A percentile compares a stretch with the other conserved stretches of the same genome.
These are phyloP conservation scores for Chymomyza fuscimana DNA, from an alignment of 2,888 invertebrate genomes.

Conservation along the genomic window DNA sequence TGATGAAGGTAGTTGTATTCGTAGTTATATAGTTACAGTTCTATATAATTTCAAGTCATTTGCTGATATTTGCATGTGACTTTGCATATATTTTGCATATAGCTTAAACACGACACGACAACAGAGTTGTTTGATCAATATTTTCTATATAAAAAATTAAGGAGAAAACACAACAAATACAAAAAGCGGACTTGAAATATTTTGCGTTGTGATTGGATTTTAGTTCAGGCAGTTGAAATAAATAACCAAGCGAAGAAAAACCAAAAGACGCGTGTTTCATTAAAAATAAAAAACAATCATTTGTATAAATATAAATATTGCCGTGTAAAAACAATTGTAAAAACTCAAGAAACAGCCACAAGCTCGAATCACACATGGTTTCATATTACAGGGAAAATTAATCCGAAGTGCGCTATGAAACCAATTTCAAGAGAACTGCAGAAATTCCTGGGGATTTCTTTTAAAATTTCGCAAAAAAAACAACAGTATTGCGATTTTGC, in stretches of 20 bases:
- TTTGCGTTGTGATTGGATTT: slow-evolving; percentile 51
- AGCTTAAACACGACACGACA: slow-evolving; percentile 35
- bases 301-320: slow-evolving; percentile 12
- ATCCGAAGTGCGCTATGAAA: background rate
- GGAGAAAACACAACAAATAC: slow-evolving; percentile 7
- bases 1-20: slow-evolving; percentile 30
- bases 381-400: background rate
- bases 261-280: slow-evolving; percentile 36
- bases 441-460: background rate
- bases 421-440: background rate
- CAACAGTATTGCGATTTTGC: too few relatives aligned
- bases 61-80: slow-evolving; percentile 38
- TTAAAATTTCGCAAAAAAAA: background rate
- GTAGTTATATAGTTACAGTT: slow-evolving; percentile 19
- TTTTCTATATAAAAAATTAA: slow-evolving; percentile 15
- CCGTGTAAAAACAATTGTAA: slow-evolving; percentile 13
- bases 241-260: slow-evolving; percentile 48
- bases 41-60: slow-evolving; percentile 8
- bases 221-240: slow-evolving; percentile 49
- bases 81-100: slow-evolving; percentile 24
- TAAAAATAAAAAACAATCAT: slow-evolving; percentile 12
- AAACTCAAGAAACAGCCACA: slow-evolving; percentile 1
- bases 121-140: slow-evolving; percentile 72
- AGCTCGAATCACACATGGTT: background rate
- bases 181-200: slow-evolving; percentile 40